A percentile compares a stretch with the other conserved stretches of the same genome.
phyloP scores from a whole-genome alignment of 2,797 vertebrate genomes.

The Buceros bicornis region DNA sequence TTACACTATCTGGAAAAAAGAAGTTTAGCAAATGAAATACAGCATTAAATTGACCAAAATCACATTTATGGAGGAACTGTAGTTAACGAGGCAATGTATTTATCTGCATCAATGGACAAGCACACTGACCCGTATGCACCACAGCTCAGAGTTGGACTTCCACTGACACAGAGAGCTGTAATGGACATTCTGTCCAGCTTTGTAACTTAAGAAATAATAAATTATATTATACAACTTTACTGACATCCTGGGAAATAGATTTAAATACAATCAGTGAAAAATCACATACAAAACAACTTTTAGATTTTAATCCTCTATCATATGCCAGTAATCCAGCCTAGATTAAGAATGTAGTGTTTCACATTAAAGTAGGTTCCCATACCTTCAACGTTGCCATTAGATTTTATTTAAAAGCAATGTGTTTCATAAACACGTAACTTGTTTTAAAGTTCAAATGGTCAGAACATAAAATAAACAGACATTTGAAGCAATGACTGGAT shows the following conservation, averaged over 20 bases:
- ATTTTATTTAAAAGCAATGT: not conserved
- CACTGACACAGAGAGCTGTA: not conserved
- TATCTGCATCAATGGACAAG: not conserved
- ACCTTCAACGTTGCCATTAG: not conserved
- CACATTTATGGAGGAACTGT: not conserved
- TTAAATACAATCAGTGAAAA: not conserved
- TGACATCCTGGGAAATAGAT: not conserved
- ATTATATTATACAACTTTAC: not conserved
- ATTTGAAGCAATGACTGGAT: not conserved
- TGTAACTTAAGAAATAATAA: not conserved
- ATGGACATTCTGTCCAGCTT: not conserved
- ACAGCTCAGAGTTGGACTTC: not conserved
- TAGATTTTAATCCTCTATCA: not conserved
- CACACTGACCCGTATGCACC: not conserved
- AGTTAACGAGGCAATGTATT: not conserved
- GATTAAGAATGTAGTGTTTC: not conserved
- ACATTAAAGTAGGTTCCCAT: not conserved
- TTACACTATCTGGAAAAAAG: not conserved
- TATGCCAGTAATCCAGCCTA: not conserved
- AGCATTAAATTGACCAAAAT: not conserved
- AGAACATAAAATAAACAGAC: slow-evolving; percentile 25
- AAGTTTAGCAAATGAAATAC: not conserved
- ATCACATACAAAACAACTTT: not conserved
- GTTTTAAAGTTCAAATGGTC: slow-evolving; percentile 4
- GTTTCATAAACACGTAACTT: not conserved